Evolutionary conservation across 1,140 invertebrate genomes (phyloP).

Genomic region (Magallana angulata): DNA sequence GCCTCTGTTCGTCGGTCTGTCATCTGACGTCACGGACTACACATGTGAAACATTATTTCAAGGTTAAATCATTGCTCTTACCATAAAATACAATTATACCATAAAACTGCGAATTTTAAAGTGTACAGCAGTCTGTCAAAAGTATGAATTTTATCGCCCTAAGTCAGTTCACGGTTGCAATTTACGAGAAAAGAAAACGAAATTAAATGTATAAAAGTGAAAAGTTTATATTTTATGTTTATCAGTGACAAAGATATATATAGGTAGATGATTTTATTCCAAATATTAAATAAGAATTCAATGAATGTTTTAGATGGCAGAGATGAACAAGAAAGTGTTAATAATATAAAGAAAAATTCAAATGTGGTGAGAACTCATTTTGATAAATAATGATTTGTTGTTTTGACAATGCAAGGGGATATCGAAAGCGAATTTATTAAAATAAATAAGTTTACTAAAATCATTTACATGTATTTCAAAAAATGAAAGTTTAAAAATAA

Average conservation of each 20-base stretch:
- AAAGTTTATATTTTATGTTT: neutral
- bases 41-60: constrained; percentile 14
- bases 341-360: neutral
- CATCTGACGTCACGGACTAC: neutral
- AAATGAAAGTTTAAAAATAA: too few relatives aligned
- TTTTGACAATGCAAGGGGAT: too few relatives aligned
- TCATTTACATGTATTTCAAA: too few relatives aligned
- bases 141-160: neutral
- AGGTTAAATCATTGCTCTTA: neutral
- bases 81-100: too few relatives aligned
- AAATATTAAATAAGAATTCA: neutral
- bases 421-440: too few relatives aligned
- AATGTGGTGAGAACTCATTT: neutral
- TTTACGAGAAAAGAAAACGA: too few relatives aligned
- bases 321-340: neutral
- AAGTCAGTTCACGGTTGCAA: neutral
- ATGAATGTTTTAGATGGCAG: neutral
- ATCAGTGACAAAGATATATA: neutral
- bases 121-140: too few relatives aligned
- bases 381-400: too few relatives aligned
- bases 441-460: too few relatives aligned
- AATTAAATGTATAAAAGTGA: too few relatives aligned
- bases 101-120: too few relatives aligned
- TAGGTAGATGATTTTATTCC: neutral
- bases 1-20: neutral